A percentile compares a stretch with the other conserved stretches of the same genome.
Conservation (phyloP, 2,888 invertebrate genomes). For the Clostera curtula region DNA sequence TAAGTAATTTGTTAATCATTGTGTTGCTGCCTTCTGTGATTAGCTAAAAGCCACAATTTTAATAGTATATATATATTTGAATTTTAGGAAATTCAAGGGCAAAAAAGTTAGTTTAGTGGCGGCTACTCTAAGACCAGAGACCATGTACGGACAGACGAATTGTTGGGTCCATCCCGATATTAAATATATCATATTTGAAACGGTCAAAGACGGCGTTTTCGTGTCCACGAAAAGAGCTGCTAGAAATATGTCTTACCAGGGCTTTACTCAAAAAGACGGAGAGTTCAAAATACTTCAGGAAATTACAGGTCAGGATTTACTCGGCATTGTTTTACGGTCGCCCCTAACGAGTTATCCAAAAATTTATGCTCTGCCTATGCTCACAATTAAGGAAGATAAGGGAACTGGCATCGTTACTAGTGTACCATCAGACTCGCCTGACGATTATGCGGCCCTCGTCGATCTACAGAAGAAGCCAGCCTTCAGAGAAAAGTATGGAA, state of each 20-base stretch:
- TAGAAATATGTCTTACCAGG: constrained; percentile 97
- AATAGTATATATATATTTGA: neutral
- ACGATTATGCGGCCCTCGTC: constrained; percentile 96
- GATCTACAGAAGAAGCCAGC: constrained; percentile 97
- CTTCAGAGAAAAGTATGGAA: constrained; percentile 93
- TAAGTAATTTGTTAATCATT: neutral
- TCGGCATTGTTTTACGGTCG: constrained; percentile 89
- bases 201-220: constrained; percentile 83
- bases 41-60: neutral
- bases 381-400: constrained; percentile 98
- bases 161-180: constrained; percentile 98
- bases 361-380: constrained; percentile 97
- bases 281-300: constrained; percentile 81
- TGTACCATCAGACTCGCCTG: constrained; percentile 98
- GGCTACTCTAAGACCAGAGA: constrained; percentile 98
- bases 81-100: constrained; percentile 64
- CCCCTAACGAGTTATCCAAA: constrained; percentile 88
- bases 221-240: constrained; percentile 93
- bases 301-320: constrained; percentile 82
- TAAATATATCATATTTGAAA: constrained; percentile 90
- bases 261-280: constrained; percentile 88
- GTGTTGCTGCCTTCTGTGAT: neutral
- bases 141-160: constrained; percentile 99
- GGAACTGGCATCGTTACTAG: constrained; percentile 99
- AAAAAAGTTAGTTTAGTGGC: constrained; percentile 90